These are phyloP conservation scores for Hyperoodon ampullatus DNA, from an alignment of 2,113 vertebrate genomes.

Conservation along the genomic window DNA sequence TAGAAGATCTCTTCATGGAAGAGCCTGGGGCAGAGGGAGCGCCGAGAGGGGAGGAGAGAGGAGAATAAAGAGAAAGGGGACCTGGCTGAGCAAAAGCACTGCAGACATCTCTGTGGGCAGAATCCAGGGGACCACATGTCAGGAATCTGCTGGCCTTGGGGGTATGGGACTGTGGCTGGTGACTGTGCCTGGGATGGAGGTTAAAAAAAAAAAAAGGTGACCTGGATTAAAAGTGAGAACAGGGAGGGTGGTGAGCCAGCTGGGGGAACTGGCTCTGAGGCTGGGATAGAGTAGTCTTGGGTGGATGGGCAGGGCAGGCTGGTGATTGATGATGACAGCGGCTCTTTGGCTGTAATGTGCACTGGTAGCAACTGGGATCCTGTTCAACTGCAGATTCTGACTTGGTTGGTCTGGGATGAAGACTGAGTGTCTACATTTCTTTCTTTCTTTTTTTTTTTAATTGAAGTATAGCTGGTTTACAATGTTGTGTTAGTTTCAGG, in stretches of 20 bases:
- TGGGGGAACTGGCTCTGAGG: not conserved
- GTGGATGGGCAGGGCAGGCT: not conserved
- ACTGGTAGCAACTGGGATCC: not conserved
- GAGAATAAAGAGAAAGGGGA: not conserved
- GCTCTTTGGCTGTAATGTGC: not conserved
- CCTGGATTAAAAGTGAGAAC: not conserved
- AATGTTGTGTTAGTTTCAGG: not conserved
- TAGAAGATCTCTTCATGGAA: not conserved
- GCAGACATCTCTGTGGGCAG: not conserved
- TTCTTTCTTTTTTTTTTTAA: not conserved
- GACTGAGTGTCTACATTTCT: not conserved
- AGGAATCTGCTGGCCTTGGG: fast-evolving
- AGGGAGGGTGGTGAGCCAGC: not conserved
- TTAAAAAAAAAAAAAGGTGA: not conserved
- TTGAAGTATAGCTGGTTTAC: not conserved
- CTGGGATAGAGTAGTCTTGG: not conserved
- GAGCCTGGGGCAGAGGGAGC: not conserved
- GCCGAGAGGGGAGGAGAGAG: not conserved
- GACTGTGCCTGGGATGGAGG: not conserved
- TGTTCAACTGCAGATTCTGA: not conserved
- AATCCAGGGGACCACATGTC: not conserved
- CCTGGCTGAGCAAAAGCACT: not conserved
- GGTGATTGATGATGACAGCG: fast-evolving
- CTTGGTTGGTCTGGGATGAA: not conserved
- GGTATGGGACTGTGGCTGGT: not conserved